Evolutionary conservation across 2,797 vertebrate genomes (phyloP).

Genomic region (Fratercula arctica): DNA sequence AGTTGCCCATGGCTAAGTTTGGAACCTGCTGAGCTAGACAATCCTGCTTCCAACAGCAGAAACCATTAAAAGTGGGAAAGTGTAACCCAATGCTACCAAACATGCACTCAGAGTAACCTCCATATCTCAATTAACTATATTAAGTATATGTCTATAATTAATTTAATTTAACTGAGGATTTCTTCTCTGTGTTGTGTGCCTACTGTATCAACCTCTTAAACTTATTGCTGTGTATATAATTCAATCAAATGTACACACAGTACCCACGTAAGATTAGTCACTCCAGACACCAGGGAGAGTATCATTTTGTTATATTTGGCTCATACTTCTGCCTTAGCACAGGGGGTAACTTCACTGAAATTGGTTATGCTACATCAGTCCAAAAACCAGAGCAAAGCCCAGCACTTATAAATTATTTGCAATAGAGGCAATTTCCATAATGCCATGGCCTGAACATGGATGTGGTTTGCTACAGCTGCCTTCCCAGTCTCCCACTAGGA

Average conservation of each 20-base stretch:
- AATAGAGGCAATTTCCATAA: background rate
- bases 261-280: background rate
- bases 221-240: background rate
- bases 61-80: background rate
- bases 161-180: constrained; percentile 22
- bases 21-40: background rate
- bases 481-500: background rate
- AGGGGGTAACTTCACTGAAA: background rate
- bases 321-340: background rate
- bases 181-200: background rate
- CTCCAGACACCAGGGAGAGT: background rate
- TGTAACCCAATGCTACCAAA: background rate
- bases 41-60: background rate
- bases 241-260: background rate
- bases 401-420: background rate
- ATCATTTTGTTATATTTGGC: background rate
- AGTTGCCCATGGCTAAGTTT: background rate
- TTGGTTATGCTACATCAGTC: background rate
- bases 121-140: background rate
- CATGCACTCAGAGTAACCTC: background rate
- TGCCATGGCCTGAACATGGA: background rate
- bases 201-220: background rate
- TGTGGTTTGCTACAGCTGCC: background rate
- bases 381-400: background rate
- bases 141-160: background rate